These are phyloP conservation scores for Gymnopithys bicolor DNA, from an alignment of 2,797 vertebrate genomes.

Conservation along the genomic window DNA sequence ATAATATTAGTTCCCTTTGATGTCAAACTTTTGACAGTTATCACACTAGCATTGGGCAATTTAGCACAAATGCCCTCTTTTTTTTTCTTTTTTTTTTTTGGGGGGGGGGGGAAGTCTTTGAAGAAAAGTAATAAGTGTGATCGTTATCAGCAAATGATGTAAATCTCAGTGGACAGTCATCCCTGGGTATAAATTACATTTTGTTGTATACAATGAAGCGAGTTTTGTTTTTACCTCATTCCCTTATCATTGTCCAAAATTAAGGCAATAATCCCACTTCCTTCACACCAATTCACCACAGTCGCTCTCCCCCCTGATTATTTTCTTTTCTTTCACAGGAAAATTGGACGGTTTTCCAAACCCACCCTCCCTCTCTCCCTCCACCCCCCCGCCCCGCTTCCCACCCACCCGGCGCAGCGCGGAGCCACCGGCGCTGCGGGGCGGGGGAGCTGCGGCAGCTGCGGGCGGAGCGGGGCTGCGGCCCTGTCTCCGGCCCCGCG, in stretches of 20 bases:
- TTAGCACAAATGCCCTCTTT: constrained; percentile 68
- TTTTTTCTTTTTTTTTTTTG: not conserved
- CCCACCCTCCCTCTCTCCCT: not conserved
- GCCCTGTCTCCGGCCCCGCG: not conserved
- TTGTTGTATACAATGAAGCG: constrained; percentile 66
- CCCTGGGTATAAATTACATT: constrained; percentile 67
- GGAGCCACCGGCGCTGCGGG: not conserved
- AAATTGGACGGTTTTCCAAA: constrained; percentile 22
- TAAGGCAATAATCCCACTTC: constrained; percentile 23
- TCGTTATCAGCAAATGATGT: constrained; percentile 70
- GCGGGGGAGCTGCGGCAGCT: not conserved
- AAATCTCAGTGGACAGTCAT: constrained; percentile 70
- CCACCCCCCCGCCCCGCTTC: not conserved
- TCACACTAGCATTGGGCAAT: constrained; percentile 77
- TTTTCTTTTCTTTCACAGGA: constrained; percentile 31
- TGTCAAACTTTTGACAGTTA: constrained; percentile 83
- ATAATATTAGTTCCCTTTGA: constrained; percentile 80
- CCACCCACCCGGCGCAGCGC: constrained; percentile 5
- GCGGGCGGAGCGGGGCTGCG: not conserved
- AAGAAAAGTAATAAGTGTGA: constrained; percentile 76
- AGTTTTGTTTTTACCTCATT: constrained; percentile 64
- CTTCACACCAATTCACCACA: not conserved
- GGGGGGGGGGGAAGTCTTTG: constrained; percentile 39
- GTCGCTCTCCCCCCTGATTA: not conserved
- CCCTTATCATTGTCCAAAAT: constrained; percentile 48